Conservation (phyloP, 1,140 invertebrate species). For the Brachionus rotundiformis region DNA sequence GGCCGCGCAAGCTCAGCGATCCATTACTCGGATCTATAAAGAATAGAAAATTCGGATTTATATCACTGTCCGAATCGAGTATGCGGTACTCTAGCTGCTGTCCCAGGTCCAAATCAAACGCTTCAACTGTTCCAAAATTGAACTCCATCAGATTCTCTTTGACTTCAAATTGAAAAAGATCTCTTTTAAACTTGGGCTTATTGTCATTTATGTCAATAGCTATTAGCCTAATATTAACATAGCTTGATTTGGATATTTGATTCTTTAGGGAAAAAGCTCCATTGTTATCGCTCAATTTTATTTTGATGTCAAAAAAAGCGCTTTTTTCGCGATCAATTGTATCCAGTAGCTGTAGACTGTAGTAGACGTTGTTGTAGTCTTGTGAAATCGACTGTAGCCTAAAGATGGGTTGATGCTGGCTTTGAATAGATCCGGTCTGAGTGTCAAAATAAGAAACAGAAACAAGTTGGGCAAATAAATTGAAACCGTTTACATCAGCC, state of each 20-base stretch:
- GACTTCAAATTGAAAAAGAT: neutral
- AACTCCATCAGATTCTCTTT: slow-evolving; percentile 13
- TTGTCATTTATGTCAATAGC: slow-evolving; percentile 36
- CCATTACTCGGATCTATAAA: slow-evolving; percentile 13
- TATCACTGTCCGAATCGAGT: neutral
- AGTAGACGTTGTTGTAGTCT: slow-evolving; percentile 40
- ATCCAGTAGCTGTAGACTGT: neutral
- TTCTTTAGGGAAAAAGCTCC: neutral
- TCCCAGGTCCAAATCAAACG: neutral
- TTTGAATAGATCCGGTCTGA: neutral
- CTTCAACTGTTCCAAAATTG: neutral
- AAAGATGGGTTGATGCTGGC: neutral
- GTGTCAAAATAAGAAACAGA: neutral
- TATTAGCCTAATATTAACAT: neutral
- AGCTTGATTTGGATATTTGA: neutral
- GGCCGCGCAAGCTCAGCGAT: slow-evolving; percentile 24
- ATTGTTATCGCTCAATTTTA: slow-evolving; percentile 36
- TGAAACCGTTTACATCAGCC: slow-evolving; percentile 22
- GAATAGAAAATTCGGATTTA: slow-evolving; percentile 48
- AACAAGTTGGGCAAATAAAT: neutral
- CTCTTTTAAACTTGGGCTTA: neutral
- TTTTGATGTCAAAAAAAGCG: slow-evolving; percentile 39
- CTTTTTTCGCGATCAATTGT: neutral
- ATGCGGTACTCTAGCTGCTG: neutral
- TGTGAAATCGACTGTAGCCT: neutral